Base-by-base conservation (phyloP, 2,113 vertebrate species). In the Ramphastos sulfuratus region DNA sequence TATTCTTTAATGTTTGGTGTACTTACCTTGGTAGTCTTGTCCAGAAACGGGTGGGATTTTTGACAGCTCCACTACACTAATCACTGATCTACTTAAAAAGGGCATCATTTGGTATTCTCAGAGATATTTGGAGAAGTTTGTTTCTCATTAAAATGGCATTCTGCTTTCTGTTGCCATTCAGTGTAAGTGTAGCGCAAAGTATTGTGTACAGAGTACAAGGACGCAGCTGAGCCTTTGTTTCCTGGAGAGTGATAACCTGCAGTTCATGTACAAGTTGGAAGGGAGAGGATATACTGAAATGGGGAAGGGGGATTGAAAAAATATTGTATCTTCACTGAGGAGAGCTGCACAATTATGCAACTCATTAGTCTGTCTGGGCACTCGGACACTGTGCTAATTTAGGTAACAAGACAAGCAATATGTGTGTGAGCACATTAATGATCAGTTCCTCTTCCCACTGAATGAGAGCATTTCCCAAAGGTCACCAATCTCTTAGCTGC, bases 21-120 rank as follows among this genome's bases (percentile, higher is more conserved):
- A 94, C 96, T 97, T 96, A 76, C 70, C 93, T 89, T 5, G 0
- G 46, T 86, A 93, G 55, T 88, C 74, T 84, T 95, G 89, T 94
- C 70, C 89, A 67, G 77, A 96, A 95, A 39, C 52, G 35, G 82
- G 65, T 73, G 89, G 65, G 86, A 91, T 93, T 93, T 90, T 95
- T 97, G 87, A 95, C 91, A 97, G 75, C 72, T 94, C 44, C 15
- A 88, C 65, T 90, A 93, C 75, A 72, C 59, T 84, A 70, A 75
- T 15, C 73, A 97, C 94, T 91, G 85, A 97, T 96, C 92, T 92
- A 87, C 76, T 78, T 97, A 82, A 93, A 96, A 96, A 96, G 75
- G 88, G 63, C 64, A 85, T 67, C 9, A 87, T 93, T 96, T 94
- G 67, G 52, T 97, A 94, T 96, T 97, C 93, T 88, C 2, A 1